These are phyloP conservation scores for Clarias pachynema DNA, from an alignment of 2,797 vertebrate species.

Conservation along the genomic window DNA sequence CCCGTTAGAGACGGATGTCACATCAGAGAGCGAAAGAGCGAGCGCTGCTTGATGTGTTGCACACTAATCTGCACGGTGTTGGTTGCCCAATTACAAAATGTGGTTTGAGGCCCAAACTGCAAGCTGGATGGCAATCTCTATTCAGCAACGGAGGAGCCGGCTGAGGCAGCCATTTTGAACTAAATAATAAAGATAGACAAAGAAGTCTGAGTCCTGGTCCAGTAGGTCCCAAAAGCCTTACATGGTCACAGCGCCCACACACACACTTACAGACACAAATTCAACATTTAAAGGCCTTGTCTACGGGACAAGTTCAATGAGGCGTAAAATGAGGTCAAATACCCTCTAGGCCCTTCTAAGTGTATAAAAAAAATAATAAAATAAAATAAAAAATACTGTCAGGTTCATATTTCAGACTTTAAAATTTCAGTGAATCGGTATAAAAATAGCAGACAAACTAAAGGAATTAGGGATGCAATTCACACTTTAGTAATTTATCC, in stretches of 20 bases:
- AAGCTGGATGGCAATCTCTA: not conserved
- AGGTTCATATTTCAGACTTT: not conserved
- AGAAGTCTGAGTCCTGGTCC: not conserved
- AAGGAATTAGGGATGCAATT: not conserved
- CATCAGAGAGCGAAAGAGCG: constrained; percentile 9
- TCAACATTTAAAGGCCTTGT: not conserved
- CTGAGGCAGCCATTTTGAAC: not conserved
- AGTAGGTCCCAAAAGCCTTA: not conserved
- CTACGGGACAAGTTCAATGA: not conserved
- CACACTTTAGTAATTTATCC: not conserved
- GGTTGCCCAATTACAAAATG: constrained; percentile 19
- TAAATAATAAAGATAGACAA: not conserved
- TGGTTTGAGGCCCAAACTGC: not conserved
- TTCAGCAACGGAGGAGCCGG: not conserved
- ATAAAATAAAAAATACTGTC: not conserved
- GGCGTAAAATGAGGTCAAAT: not conserved
- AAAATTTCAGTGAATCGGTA: not conserved
- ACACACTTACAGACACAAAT: not conserved
- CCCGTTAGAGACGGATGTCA: constrained; percentile 26
- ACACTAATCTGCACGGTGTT: constrained; percentile 6
- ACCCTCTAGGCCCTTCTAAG: not conserved
- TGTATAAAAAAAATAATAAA: not conserved
- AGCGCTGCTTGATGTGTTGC: not conserved
- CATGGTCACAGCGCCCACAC: not conserved
- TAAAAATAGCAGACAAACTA: not conserved